Evolutionary conservation across 2,888 invertebrate genomes (phyloP).

Genomic region (Zhengitettix transpicula): DNA sequence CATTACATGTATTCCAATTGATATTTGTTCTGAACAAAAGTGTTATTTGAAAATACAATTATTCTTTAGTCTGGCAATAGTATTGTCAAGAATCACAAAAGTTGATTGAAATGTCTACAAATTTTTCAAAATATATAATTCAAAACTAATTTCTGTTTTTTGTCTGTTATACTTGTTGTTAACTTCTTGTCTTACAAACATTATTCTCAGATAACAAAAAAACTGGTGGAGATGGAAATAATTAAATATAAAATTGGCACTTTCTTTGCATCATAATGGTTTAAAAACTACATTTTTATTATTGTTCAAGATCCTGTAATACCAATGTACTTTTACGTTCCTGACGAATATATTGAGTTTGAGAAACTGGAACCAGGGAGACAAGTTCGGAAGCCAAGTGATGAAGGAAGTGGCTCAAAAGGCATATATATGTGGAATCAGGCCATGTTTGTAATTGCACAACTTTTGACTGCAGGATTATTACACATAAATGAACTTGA

Average conservation of each 20-base stretch:
- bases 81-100: no score
- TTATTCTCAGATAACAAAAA: neutral
- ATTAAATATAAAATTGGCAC: neutral
- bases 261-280: neutral
- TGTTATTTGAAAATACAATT: no score
- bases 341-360: conserved; percentile 50
- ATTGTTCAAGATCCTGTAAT: conserved; percentile 62
- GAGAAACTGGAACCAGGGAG: conserved; percentile 56
- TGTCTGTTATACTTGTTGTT: no score
- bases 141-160: no score
- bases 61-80: no score
- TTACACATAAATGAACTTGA: conserved; percentile 90
- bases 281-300: neutral
- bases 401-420: conserved; percentile 34
- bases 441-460: conserved; percentile 84
- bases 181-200: neutral
- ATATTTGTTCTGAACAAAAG: no score
- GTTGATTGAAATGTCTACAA: no score
- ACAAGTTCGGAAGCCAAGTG: conserved; percentile 43
- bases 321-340: conserved; percentile 86
- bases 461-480: conserved; percentile 74
- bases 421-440: conserved; percentile 84
- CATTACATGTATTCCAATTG: no score
- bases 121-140: no score
- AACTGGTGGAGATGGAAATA: neutral